Evolutionary conservation across 2,797 vertebrate genomes (phyloP).

Genomic region (Cephalopachus bancanus): DNA sequence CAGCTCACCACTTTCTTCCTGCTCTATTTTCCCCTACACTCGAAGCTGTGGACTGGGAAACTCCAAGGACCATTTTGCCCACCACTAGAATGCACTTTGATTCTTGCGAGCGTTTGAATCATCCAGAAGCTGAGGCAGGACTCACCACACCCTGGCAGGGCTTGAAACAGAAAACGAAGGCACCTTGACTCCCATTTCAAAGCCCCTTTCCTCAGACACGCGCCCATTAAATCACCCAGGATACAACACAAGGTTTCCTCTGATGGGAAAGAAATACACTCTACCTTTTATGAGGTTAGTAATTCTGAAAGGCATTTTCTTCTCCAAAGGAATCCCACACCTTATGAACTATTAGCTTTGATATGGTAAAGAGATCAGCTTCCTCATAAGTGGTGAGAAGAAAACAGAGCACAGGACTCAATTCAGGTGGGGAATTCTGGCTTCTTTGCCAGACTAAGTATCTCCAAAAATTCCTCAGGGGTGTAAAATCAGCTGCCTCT

Average conservation of each 20-base stretch:
- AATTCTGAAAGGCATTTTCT: not conserved
- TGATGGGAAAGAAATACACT: not conserved
- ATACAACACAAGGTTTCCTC: not conserved
- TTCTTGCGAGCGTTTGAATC: not conserved
- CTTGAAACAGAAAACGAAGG: not conserved
- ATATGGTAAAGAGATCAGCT: not conserved
- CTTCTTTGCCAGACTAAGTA: not conserved
- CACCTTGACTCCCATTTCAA: slow-evolving; percentile 45
- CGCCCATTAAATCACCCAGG: slow-evolving; percentile 2
- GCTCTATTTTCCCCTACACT: not conserved
- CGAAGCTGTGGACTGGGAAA: not conserved
- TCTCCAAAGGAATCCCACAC: not conserved
- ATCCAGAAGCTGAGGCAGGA: not conserved
- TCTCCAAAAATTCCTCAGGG: not conserved
- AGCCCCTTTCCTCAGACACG: slow-evolving; percentile 24
- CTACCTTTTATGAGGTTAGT: slow-evolving; percentile 4
- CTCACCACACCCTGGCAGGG: not conserved
- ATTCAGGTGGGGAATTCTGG: not conserved
- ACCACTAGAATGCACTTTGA: not conserved
- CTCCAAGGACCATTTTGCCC: not conserved
- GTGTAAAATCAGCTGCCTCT: not conserved
- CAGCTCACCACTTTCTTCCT: not conserved
- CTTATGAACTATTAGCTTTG: not conserved
- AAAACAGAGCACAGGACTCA: not conserved
- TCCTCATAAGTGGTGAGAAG: not conserved